These are phyloP conservation scores for Anoura caudifer DNA, from an alignment of 2,113 vertebrate species.

Conservation along the genomic window DNA sequence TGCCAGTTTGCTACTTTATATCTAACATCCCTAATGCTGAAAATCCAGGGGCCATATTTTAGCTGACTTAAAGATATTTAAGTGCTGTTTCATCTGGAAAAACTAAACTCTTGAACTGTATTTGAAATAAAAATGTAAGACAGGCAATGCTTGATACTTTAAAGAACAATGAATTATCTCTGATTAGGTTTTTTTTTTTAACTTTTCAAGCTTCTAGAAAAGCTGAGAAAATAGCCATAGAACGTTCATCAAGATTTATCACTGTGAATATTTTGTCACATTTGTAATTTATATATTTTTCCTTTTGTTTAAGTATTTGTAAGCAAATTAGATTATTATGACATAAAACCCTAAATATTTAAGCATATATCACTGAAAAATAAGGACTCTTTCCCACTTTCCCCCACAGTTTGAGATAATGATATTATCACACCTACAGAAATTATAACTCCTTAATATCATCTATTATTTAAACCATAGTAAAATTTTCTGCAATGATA, in stretches of 20 bases:
- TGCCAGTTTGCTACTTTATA: background rate
- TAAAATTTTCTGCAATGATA: background rate
- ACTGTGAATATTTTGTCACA: background rate
- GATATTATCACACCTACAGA: background rate
- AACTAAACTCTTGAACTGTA: background rate
- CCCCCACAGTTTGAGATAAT: background rate
- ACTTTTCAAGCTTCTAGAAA: background rate
- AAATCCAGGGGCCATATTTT: background rate
- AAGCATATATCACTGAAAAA: background rate
- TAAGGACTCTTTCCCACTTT: background rate
- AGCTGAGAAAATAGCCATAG: background rate
- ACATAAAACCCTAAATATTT: background rate
- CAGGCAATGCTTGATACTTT: background rate
- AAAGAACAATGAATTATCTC: background rate
- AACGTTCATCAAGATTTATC: background rate
- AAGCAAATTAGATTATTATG: background rate
- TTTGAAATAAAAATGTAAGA: slow-evolving; percentile 6
- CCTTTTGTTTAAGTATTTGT: background rate
- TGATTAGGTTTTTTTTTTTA: background rate
- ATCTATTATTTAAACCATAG: background rate
- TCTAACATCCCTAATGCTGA: background rate
- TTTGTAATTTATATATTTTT: background rate
- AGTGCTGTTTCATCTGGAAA: background rate
- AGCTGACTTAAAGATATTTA: background rate
- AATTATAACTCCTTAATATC: slow-evolving; percentile 2